Conservation (phyloP, 2,888 invertebrate species). For the Eugnorisma glareosa region DNA sequence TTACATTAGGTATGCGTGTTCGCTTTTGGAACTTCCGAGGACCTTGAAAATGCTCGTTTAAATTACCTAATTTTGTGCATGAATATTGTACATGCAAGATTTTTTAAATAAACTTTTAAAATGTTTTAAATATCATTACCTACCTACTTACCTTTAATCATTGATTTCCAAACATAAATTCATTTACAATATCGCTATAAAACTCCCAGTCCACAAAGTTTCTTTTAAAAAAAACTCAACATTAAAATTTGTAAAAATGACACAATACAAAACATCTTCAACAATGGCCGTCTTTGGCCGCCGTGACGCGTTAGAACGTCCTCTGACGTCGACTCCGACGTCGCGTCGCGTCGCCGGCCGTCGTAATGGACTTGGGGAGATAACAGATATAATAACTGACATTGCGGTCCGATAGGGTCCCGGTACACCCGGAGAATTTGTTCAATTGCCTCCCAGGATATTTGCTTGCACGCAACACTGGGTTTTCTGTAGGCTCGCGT, state of each 20-base stretch:
- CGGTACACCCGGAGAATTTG: slow-evolving; percentile 64
- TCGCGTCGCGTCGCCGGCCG: slow-evolving; percentile 32
- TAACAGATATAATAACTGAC: slow-evolving; percentile 80
- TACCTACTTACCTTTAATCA: too few relatives aligned
- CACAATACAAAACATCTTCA: slow-evolving; percentile 41
- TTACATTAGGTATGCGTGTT: neutral
- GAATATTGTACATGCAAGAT: neutral
- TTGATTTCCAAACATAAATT: neutral
- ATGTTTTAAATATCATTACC: neutral
- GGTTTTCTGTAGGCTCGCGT: slow-evolving; percentile 38
- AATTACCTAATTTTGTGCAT: neutral
- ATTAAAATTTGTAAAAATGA: slow-evolving; percentile 46
- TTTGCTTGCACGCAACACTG: slow-evolving; percentile 47
- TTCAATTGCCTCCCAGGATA: slow-evolving; percentile 52
- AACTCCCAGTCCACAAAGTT: neutral
- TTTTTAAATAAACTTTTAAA: neutral
- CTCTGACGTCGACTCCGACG: slow-evolving; percentile 18
- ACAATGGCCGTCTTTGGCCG: slow-evolving; percentile 48
- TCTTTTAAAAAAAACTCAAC: neutral
- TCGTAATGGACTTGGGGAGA: slow-evolving; percentile 73
- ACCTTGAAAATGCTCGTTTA: slow-evolving; percentile 1
- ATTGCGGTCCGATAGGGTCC: slow-evolving; percentile 70
- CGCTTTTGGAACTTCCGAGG: neutral
- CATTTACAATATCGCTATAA: neutral
- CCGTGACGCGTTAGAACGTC: slow-evolving; percentile 46